Evolutionary conservation across 2,113 vertebrate genomes (phyloP), one percentile per base, ranked within the genome.

Genomic region (Hypomesus transpacificus): DNA sequence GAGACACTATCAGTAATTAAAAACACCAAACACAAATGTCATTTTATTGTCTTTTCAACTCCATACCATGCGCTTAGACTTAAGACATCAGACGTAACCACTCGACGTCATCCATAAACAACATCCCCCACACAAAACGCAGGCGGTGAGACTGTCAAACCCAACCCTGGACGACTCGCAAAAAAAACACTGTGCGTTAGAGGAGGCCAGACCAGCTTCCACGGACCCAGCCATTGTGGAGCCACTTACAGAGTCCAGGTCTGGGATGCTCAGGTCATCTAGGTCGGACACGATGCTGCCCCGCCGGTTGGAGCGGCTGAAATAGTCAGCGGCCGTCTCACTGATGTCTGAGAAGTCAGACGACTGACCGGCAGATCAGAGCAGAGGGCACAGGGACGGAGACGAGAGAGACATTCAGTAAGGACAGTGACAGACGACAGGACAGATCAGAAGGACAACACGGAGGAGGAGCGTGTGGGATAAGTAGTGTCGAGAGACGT

Each of bases 311-410:
- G 94, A 94, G 81, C 94, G 94, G 82, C 96, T 95, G 68, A 98
- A 98, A 94, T 95, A 98, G 86, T 98, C 96, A 61, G 97, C 97
- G 14, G 95, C 90, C 66, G 94, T 95, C 87, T 95, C 96, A 80
- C 92, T 96, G 82, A 90, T 90, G 87, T 92, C 91, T 78, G 92
- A 95, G 92, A 96, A 93, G 87, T 90, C 92, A 87, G 91, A 94
- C 0, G 83, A 91, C 94, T 97, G 73, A 60, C 75, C 60, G 22
- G 63, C 28, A 62, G 52, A 63, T 20, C 69, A 64, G 51, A 74
- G 31, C 8, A 20, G 74, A 71, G 75, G 66, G 64, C 21, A 77
- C 0, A 59, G 46, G 76, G 11, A n/a, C 2, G 39, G 57, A 72
- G 67, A 71, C 24, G 21, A 58, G 14, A 77, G 34, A 72, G 70